These are phyloP conservation scores for Lampris incognitus DNA, from an alignment of 2,113 vertebrate species.

Conservation along the genomic window DNA sequence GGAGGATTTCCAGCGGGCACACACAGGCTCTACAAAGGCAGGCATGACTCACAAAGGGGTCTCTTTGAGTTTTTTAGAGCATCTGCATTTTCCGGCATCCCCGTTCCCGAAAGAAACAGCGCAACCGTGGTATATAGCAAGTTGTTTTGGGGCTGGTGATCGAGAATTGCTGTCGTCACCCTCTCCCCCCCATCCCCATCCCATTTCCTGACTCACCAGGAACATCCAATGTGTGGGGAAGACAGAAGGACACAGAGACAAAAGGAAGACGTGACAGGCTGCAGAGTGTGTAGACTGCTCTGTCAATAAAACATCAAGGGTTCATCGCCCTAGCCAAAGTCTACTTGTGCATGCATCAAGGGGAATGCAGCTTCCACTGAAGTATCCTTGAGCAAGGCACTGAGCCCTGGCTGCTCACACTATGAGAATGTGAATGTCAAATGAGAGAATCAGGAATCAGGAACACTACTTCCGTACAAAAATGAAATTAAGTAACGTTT, in stretches of 20 bases:
- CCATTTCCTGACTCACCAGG: slow-evolving; percentile 21
- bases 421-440: background rate
- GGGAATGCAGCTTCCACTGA: no score
- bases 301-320: background rate
- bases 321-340: background rate
- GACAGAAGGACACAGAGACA: slow-evolving; percentile 7
- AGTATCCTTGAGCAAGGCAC: no score
- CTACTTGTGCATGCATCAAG: no score
- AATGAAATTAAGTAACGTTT: no score
- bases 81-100: slow-evolving; percentile 33
- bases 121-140: slow-evolving; percentile 5
- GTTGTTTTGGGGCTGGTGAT: slow-evolving; percentile 11
- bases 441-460: background rate
- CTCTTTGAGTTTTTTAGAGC: slow-evolving; percentile 36
- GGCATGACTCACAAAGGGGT: slow-evolving; percentile 30
- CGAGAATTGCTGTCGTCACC: slow-evolving; percentile 15
- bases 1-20: slow-evolving; percentile 18
- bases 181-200: background rate
- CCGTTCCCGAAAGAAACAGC: slow-evolving; percentile 18
- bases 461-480: background rate
- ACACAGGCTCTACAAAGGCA: slow-evolving; percentile 7
- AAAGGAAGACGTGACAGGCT: background rate
- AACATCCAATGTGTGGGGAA: background rate
- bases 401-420: no score
- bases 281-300: background rate